These are phyloP conservation scores for Puntigrus tetrazona DNA, from an alignment of 2,113 vertebrate genomes.

Conservation along the genomic window DNA sequence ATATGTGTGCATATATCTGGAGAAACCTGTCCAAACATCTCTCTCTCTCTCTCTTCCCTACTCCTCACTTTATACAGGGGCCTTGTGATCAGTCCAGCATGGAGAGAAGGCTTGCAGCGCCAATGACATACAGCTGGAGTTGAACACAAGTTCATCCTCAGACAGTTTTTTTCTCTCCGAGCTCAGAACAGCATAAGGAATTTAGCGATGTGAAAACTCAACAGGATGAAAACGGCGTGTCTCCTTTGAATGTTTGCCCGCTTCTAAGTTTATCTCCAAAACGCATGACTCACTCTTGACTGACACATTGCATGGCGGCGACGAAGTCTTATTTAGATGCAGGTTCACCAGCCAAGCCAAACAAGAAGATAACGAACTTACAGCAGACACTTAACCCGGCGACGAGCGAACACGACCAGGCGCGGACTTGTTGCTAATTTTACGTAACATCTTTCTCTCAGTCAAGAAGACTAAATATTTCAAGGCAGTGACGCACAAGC, in stretches of 20 bases:
- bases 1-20: background rate
- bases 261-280: slow-evolving; percentile 16
- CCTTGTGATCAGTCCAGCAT: slow-evolving; percentile 29
- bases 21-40: background rate
- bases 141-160: background rate
- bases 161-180: background rate
- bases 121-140: slow-evolving; percentile 27
- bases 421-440: background rate
- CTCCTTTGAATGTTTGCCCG: background rate
- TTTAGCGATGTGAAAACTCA: background rate
- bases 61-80: background rate
- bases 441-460: background rate
- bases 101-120: background rate
- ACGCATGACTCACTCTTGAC: slow-evolving; percentile 19
- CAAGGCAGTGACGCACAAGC: slow-evolving; percentile 1
- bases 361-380: background rate
- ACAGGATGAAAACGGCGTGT: background rate
- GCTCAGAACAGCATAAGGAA: background rate
- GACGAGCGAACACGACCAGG: background rate
- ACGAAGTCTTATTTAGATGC: background rate
- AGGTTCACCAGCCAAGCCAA: background rate
- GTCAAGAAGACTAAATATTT: background rate
- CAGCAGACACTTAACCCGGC: background rate
- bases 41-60: background rate
- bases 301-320: slow-evolving; percentile 3